A percentile compares a stretch with the other conserved stretches of the same genome.
phyloP scores from a whole-genome alignment of 2,797 vertebrate genomes.

The Paedocypris micromegethes region DNA sequence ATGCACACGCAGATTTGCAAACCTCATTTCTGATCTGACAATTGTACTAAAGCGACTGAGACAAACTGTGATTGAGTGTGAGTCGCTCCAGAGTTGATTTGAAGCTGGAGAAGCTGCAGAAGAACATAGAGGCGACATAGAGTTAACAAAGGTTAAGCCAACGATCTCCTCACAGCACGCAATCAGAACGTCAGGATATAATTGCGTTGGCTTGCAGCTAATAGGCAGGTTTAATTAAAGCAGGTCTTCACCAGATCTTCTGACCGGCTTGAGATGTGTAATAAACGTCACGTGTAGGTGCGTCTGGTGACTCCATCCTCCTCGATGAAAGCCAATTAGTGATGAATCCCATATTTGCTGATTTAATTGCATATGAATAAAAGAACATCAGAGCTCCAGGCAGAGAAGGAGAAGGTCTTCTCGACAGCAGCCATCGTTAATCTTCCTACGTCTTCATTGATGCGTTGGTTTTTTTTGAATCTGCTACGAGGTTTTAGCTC shows the following conservation, averaged over 20 bases:
- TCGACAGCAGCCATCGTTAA: too few species aligned
- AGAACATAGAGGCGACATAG: conserved; percentile 1
- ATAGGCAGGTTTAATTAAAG: neutral
- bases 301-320: conserved; percentile 3
- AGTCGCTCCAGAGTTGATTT: conserved; percentile 18
- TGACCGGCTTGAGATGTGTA: conserved; percentile 11
- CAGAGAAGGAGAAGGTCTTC: neutral
- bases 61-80: conserved; percentile 40
- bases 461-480: neutral
- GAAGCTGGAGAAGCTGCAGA: conserved; percentile 17
- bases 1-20: neutral
- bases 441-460: too few species aligned
- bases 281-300: conserved; percentile 2
- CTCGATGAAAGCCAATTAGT: too few species aligned
- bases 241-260: conserved; percentile 1
- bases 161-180: conserved; percentile 36
- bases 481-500: conserved; percentile 6
- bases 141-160: conserved; percentile 47
- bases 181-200: conserved; percentile 43
- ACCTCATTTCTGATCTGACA: conserved; percentile 15
- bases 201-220: conserved; percentile 45
- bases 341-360: neutral
- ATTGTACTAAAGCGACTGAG: conserved; percentile 30
- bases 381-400: conserved; percentile 5
- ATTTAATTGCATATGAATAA: conserved; percentile 10